phyloP scores from a whole-genome alignment of 2,113 vertebrate species.

The Halichoeres trimaculatus region DNA sequence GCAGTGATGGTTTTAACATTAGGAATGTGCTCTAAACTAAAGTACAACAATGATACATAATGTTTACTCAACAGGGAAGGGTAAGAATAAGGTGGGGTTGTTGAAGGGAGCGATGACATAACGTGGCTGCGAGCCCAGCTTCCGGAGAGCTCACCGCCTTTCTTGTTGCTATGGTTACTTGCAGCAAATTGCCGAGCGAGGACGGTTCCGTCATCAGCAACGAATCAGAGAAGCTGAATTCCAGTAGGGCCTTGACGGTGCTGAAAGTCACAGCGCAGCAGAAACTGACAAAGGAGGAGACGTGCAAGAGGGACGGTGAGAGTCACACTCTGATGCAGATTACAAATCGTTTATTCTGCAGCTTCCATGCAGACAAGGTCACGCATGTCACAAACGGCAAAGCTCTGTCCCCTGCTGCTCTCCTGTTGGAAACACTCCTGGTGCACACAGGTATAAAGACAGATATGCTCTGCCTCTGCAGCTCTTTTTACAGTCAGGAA shows the following conservation, averaged over 20 bases:
- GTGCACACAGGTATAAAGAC: conserved; percentile 20
- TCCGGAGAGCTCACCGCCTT: conserved; percentile 84
- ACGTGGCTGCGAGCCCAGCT: conserved; percentile 81
- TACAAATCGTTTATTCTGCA: conserved; percentile 48
- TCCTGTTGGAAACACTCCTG: conserved; percentile 22
- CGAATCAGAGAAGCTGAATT: conserved; percentile 93
- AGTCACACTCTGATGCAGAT: conserved; percentile 49
- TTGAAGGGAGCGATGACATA: conserved; percentile 73
- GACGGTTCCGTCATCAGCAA: conserved; percentile 96
- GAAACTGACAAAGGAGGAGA: conserved; percentile 92
- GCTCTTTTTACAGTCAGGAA: conserved; percentile 46
- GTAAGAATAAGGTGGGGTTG: conserved; percentile 55
- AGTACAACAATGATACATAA: conserved; percentile 13
- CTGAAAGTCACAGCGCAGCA: conserved; percentile 90
- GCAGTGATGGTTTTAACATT: conserved; percentile 1
- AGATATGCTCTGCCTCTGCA: conserved; percentile 47
- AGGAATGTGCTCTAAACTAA: neutral
- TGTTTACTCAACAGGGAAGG: conserved; percentile 19
- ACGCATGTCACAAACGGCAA: conserved; percentile 16
- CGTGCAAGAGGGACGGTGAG: conserved; percentile 91
- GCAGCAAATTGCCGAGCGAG: conserved; percentile 94
- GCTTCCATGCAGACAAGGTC: conserved; percentile 41
- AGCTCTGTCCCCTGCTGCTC: neutral
- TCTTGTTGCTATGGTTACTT: conserved; percentile 98
- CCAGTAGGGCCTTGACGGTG: conserved; percentile 85